These are phyloP conservation scores for Drosophila subquinaria DNA, from an alignment of 2,888 invertebrate genomes.

Conservation along the genomic window DNA sequence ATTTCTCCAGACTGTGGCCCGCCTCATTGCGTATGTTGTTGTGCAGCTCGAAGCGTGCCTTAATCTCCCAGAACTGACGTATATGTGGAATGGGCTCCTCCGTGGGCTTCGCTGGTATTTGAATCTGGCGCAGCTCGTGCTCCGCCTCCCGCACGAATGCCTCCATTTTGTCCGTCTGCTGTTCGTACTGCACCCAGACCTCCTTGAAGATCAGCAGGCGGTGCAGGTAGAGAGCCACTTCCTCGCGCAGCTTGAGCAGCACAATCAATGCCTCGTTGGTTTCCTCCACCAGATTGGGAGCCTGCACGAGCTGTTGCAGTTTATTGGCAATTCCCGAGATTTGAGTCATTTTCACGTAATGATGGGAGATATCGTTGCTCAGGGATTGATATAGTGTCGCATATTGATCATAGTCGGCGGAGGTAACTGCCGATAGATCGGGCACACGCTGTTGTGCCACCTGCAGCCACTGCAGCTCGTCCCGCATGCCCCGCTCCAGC, in stretches of 20 bases:
- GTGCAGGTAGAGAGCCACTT: slow-evolving; percentile 90
- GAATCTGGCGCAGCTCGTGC: slow-evolving; percentile 89
- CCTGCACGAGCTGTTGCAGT: slow-evolving; percentile 90
- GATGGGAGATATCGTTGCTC: slow-evolving; percentile 91
- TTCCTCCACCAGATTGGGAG: slow-evolving; percentile 90
- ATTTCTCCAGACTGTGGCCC: slow-evolving; percentile 90
- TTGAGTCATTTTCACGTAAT: slow-evolving; percentile 92
- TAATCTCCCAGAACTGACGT: slow-evolving; percentile 94
- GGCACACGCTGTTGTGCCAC: slow-evolving; percentile 94
- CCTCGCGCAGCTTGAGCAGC: slow-evolving; percentile 90
- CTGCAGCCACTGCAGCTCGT: slow-evolving; percentile 93
- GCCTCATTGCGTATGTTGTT: slow-evolving; percentile 91
- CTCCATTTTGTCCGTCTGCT: slow-evolving; percentile 90
- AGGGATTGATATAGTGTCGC: slow-evolving; percentile 93
- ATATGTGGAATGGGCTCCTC: slow-evolving; percentile 90
- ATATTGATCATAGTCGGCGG: slow-evolving; percentile 93
- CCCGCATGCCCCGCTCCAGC: slow-evolving; percentile 92
- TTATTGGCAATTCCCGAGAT: slow-evolving; percentile 90
- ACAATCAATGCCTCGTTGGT: slow-evolving; percentile 91
- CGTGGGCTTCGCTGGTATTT: slow-evolving; percentile 87
- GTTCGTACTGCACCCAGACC: slow-evolving; percentile 91
- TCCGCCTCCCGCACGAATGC: slow-evolving; percentile 92
- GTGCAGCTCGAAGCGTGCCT: slow-evolving; percentile 94
- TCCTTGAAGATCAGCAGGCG: slow-evolving; percentile 91
- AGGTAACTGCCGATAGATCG: slow-evolving; percentile 92